Conservation (phyloP, 2,797 vertebrate genomes). For the Rhabdophis nuchalis region DNA sequence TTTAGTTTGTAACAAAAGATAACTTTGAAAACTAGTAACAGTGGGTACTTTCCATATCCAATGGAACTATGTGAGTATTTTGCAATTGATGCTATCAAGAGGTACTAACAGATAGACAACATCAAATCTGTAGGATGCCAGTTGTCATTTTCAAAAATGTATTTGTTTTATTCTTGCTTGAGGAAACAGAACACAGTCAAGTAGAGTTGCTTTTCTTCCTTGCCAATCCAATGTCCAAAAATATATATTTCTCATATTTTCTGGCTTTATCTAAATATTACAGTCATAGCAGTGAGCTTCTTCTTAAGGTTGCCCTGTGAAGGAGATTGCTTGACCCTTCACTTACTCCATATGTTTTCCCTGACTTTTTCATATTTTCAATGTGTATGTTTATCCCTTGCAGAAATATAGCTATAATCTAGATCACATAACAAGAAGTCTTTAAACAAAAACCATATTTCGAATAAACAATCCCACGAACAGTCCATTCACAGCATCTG, state of each 20-base stretch:
- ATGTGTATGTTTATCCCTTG: background rate
- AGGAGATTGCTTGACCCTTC: background rate
- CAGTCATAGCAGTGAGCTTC: background rate
- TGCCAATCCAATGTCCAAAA: background rate
- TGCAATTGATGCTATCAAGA: background rate
- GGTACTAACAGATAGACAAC: background rate
- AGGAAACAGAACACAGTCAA: background rate
- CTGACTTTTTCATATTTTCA: background rate
- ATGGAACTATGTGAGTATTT: background rate
- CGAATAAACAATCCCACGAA: background rate
- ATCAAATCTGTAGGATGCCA: background rate
- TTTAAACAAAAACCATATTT: background rate
- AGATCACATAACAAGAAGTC: background rate
- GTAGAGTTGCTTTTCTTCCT: background rate
- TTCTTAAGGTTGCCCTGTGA: background rate
- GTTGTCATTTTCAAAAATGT: constrained; percentile 6
- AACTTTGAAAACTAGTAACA: background rate
- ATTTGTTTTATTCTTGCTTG: constrained; percentile 12
- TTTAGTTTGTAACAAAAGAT: background rate
- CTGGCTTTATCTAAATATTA: background rate
- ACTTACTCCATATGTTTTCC: background rate
- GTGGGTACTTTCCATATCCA: background rate
- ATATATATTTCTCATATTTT: background rate
- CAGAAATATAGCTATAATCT: background rate
- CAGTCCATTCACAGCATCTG: background rate